A percentile compares a stretch with the other conserved stretches of the same genome.
Evolutionary conservation across 2,113 vertebrate species (phyloP).

Genomic region (Orientallactaga bullata): DNA sequence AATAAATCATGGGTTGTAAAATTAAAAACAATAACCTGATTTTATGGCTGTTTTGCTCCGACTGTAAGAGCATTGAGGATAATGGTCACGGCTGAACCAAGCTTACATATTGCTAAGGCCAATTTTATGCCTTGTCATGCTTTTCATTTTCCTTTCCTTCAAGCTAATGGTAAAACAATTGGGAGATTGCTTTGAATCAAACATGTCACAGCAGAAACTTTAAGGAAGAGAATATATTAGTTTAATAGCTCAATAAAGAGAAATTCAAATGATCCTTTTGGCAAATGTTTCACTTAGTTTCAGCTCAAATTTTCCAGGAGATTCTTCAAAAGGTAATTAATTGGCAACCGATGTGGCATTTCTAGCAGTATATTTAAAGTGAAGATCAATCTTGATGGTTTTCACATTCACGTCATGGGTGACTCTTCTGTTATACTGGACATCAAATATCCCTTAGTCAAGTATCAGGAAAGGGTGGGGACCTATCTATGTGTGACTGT

Average conservation of each 20-base stretch:
- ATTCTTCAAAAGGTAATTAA: conserved; percentile 85
- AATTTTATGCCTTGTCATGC: conserved; percentile 84
- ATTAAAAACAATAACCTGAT: conserved; percentile 83
- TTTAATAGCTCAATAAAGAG: conserved; percentile 88
- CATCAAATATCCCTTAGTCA: conserved; percentile 57
- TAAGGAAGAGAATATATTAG: conserved; percentile 84
- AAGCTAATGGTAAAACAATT: conserved; percentile 86
- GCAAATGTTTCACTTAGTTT: conserved; percentile 87
- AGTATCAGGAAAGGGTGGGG: not conserved
- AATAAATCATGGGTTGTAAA: conserved; percentile 82
- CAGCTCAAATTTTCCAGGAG: conserved; percentile 85
- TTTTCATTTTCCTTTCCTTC: conserved; percentile 84
- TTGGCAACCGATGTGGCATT: conserved; percentile 87
- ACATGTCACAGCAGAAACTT: conserved; percentile 67
- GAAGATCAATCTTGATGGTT: conserved; percentile 86
- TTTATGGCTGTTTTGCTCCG: conserved; percentile 81
- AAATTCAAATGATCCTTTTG: conserved; percentile 86
- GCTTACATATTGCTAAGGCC: conserved; percentile 79
- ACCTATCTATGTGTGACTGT: not conserved
- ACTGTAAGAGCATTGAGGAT: conserved; percentile 76
- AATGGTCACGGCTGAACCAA: conserved; percentile 73
- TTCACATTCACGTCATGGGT: conserved; percentile 80
- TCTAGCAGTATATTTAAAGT: conserved; percentile 84
- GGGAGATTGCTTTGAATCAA: conserved; percentile 82
- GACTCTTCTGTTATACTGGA: conserved; percentile 56